Conservation (phyloP, 2,797 vertebrate genomes). For the Xiphorhynchus erythropygius region DNA sequence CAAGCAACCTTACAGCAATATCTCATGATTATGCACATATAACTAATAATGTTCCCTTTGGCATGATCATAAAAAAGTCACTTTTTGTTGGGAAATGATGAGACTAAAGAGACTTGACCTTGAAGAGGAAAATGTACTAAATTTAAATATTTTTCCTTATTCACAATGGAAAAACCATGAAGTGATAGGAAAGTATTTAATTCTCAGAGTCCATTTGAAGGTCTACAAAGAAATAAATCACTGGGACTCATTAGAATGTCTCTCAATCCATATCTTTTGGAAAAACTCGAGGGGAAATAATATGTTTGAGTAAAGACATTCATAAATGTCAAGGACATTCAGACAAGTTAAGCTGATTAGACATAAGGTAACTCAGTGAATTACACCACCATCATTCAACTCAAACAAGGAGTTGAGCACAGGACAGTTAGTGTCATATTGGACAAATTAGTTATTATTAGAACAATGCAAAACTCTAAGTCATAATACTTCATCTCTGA, state of each 20-base stretch:
- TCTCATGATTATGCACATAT: neutral
- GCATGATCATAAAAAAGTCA: neutral
- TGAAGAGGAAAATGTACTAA: conserved; percentile 53
- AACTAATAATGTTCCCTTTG: conserved; percentile 4
- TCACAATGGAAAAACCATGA: conserved; percentile 48
- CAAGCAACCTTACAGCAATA: neutral
- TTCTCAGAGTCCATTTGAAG: conserved; percentile 39
- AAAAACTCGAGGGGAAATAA: neutral
- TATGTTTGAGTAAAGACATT: neutral
- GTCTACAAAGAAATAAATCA: conserved; percentile 35
- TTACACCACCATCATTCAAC: neutral
- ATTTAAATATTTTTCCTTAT: conserved; percentile 57
- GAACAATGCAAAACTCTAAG: neutral
- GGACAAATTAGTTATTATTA: neutral
- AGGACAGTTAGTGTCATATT: neutral
- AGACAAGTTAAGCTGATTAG: neutral
- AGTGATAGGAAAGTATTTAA: conserved; percentile 9
- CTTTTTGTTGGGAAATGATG: conserved; percentile 28
- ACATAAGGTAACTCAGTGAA: neutral
- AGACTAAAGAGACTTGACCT: conserved; percentile 21
- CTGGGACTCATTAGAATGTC: neutral
- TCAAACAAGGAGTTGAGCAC: neutral
- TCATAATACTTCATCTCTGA: neutral
- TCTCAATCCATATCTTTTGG: neutral
- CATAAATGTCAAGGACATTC: neutral